phyloP scores from a whole-genome alignment of 2,797 vertebrate species.

The Sebastes kiyomatsui region DNA sequence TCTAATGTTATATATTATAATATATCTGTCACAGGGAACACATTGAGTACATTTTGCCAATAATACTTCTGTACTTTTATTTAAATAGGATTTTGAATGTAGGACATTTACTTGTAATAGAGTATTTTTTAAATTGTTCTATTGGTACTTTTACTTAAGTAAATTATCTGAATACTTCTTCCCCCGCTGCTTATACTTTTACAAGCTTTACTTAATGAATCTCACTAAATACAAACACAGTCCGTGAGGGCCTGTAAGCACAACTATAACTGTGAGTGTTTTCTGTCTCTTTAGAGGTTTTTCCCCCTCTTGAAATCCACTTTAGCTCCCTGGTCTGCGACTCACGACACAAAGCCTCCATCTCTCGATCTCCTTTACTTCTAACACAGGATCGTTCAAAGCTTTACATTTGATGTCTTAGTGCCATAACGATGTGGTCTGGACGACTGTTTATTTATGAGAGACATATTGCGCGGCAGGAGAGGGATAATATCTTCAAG shows the following conservation, averaged over 20 bases:
- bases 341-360: slow-evolving; percentile 70
- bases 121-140: not conserved
- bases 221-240: slow-evolving; percentile 7
- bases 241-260: not conserved
- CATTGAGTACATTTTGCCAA: not conserved
- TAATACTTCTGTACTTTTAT: not conserved
- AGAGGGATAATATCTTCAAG: slow-evolving; percentile 72
- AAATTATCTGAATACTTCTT: not conserved
- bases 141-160: not conserved
- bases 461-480: slow-evolving; percentile 69
- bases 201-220: slow-evolving; percentile 1
- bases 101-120: not conserved
- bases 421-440: slow-evolving; percentile 79
- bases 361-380: slow-evolving; percentile 54
- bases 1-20: not conserved
- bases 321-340: slow-evolving; percentile 60
- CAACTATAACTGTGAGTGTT: slow-evolving; percentile 24
- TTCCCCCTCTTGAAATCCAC: slow-evolving; percentile 37
- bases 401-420: slow-evolving; percentile 74
- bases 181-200: not conserved
- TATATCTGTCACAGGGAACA: not conserved
- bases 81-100: not conserved
- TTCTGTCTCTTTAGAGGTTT: slow-evolving; percentile 38
- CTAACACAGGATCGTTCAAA: slow-evolving; percentile 64
- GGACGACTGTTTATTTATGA: slow-evolving; percentile 75